phyloP scores from a whole-genome alignment of 2,113 vertebrate genomes.

The Paralichthys olivaceus region DNA sequence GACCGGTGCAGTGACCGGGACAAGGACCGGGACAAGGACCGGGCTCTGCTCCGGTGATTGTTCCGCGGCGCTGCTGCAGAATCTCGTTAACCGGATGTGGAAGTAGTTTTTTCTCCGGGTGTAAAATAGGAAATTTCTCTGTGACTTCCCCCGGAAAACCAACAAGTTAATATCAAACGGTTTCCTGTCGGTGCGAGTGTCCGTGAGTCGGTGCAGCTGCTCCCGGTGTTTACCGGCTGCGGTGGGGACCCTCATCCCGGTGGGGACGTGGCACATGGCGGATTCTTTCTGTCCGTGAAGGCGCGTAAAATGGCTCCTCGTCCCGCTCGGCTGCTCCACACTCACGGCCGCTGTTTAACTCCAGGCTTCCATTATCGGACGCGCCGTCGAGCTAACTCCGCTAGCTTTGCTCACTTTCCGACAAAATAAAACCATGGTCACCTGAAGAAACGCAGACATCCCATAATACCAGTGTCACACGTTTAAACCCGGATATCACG shows the following conservation, averaged over 20 bases:
- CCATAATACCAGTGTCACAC: background rate
- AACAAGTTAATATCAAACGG: conserved; percentile 80
- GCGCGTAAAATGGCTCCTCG: conserved; percentile 80
- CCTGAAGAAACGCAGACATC: accelerated
- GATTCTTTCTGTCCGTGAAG: conserved; percentile 62
- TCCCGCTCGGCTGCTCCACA: conserved; percentile 17
- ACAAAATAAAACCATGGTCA: background rate
- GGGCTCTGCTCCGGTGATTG: background rate
- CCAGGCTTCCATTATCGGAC: conserved; percentile 58
- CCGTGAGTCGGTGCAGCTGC: background rate
- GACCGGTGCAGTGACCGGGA: background rate
- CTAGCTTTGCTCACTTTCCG: background rate
- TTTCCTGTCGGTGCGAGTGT: conserved; percentile 76
- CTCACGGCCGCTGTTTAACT: accelerated
- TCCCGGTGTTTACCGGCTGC: background rate
- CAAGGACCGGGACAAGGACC: background rate
- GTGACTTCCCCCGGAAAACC: conserved; percentile 84
- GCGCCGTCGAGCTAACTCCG: background rate
- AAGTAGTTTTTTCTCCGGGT: conserved; percentile 83
- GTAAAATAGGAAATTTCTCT: conserved; percentile 83
- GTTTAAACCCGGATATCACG: background rate
- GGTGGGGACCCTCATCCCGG: background rate
- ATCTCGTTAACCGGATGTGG: conserved; percentile 82
- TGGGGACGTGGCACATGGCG: conserved; percentile 69
- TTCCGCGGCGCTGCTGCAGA: conserved; percentile 36